Percentiles rank a stretch among this genome's conserved stretches.
Evolutionary conservation across 2,113 vertebrate genomes (phyloP).

Genomic region (Sylvietta virens): DNA sequence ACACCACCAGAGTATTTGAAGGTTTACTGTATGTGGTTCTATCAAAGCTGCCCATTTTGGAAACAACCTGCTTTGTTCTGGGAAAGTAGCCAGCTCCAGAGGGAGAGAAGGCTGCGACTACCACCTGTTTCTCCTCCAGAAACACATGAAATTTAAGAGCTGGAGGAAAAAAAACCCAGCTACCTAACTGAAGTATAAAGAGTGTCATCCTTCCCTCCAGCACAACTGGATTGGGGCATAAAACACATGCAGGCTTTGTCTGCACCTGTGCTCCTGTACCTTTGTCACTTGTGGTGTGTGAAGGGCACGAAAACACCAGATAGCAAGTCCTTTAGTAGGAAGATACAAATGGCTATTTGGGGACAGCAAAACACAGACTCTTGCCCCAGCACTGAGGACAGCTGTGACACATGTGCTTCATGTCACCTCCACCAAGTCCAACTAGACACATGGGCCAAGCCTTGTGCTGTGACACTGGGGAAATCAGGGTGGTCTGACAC

Average conservation of each 20-base stretch:
- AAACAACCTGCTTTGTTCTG: slow-evolving; percentile 19
- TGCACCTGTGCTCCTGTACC: neutral
- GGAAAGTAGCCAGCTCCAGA: slow-evolving; percentile 30
- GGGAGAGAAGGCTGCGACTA: neutral
- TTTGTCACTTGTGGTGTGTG: neutral
- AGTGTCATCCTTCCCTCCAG: neutral
- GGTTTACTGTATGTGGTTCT: neutral
- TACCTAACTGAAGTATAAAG: neutral
- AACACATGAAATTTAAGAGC: slow-evolving; percentile 6
- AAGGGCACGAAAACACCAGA: neutral
- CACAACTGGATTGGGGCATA: neutral
- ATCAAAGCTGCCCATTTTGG: neutral
- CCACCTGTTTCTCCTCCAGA: slow-evolving; percentile 37
- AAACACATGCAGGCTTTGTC: neutral
- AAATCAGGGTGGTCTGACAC: neutral
- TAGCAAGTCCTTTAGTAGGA: neutral
- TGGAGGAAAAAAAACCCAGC: neutral
- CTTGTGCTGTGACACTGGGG: neutral
- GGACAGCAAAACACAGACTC: neutral
- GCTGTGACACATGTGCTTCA: neutral
- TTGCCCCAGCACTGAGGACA: neutral
- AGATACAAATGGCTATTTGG: neutral
- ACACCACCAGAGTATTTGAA: neutral
- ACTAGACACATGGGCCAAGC: neutral
- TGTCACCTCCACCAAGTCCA: neutral